Percentiles rank a stretch among this genome's conserved stretches.
These are phyloP conservation scores for Liposcelis brunnea DNA, from an alignment of 2,888 invertebrate genomes.

Conservation along the genomic window DNA sequence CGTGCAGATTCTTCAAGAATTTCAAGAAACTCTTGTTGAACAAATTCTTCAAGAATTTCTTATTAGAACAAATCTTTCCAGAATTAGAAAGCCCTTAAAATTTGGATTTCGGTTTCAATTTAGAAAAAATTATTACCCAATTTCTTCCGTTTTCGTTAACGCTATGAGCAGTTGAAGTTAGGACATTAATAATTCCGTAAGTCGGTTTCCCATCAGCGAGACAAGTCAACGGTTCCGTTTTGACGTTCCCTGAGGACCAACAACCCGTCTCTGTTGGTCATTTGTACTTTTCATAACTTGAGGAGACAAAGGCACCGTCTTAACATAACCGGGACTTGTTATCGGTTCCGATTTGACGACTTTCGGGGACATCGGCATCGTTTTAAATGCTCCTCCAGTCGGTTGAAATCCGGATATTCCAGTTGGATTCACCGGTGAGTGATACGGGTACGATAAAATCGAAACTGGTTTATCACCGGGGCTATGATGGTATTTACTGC, in stretches of 20 bases:
- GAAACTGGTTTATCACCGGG: slow-evolving; percentile 25
- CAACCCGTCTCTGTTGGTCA: too few relatives aligned
- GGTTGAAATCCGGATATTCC: slow-evolving; percentile 82
- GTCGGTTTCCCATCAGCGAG: background rate
- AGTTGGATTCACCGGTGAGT: slow-evolving; percentile 58
- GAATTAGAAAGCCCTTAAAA: too few relatives aligned
- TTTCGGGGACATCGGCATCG: slow-evolving; percentile 50
- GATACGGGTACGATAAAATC: slow-evolving; percentile 35
- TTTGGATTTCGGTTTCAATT: too few relatives aligned
- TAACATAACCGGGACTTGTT: background rate
- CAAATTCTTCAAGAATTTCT: too few relatives aligned
- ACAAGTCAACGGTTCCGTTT: background rate
- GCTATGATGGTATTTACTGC: slow-evolving; percentile 31
- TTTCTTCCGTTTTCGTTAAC: slow-evolving; percentile 1
- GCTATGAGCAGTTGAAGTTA: slow-evolving; percentile 1
- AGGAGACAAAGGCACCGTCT: background rate
- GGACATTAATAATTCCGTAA: slow-evolving; percentile 6
- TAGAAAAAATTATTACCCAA: background rate
- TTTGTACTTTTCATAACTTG: too few relatives aligned
- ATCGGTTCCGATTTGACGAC: slow-evolving; percentile 17
- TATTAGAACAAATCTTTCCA: too few relatives aligned
- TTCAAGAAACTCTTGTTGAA: too few relatives aligned
- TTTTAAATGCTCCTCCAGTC: slow-evolving; percentile 83
- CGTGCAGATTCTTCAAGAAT: too few relatives aligned
- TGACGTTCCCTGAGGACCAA: background rate